Evolutionary conservation across 2,888 invertebrate genomes (phyloP).

Genomic region (Xylota segnis): DNA sequence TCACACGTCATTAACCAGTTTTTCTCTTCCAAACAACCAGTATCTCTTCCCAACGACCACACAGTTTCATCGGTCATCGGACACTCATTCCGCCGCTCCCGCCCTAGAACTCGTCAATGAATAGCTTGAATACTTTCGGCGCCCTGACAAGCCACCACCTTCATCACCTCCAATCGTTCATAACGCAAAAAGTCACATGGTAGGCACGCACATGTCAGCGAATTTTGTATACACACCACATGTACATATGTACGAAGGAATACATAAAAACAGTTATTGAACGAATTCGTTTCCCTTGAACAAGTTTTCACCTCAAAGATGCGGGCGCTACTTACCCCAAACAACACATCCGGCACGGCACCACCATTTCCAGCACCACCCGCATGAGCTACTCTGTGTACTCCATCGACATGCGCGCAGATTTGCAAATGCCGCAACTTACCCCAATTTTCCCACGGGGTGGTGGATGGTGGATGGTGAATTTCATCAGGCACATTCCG

Average conservation of each 20-base stretch:
- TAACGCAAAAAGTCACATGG: constrained; percentile 64
- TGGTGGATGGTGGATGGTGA: constrained; percentile 48
- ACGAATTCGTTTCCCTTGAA: constrained; percentile 57
- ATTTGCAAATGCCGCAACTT: constrained; percentile 71
- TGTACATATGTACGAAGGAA: constrained; percentile 7
- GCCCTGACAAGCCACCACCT: constrained; percentile 12
- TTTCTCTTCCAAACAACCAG: constrained; percentile 12
- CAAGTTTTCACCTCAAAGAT: constrained; percentile 69
- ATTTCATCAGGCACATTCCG: constrained; percentile 40
- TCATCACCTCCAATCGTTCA: neutral
- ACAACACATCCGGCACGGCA: constrained; percentile 23
- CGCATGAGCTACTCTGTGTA: constrained; percentile 49
- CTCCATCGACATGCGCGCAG: constrained; percentile 71
- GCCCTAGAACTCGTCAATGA: constrained; percentile 65
- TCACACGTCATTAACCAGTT: constrained; percentile 17
- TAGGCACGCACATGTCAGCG: constrained; percentile 62
- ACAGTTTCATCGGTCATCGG: constrained; percentile 40
- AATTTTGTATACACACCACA: constrained; percentile 9
- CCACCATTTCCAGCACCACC: constrained; percentile 38
- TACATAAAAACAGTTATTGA: constrained; percentile 44
- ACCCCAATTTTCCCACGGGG: constrained; percentile 54
- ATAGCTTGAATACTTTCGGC: constrained; percentile 33
- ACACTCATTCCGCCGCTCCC: constrained; percentile 22
- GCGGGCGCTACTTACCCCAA: constrained; percentile 23
- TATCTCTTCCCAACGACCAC: constrained; percentile 6